phyloP scores from a whole-genome alignment of 2,113 vertebrate genomes.

The Silurus meridionalis region DNA sequence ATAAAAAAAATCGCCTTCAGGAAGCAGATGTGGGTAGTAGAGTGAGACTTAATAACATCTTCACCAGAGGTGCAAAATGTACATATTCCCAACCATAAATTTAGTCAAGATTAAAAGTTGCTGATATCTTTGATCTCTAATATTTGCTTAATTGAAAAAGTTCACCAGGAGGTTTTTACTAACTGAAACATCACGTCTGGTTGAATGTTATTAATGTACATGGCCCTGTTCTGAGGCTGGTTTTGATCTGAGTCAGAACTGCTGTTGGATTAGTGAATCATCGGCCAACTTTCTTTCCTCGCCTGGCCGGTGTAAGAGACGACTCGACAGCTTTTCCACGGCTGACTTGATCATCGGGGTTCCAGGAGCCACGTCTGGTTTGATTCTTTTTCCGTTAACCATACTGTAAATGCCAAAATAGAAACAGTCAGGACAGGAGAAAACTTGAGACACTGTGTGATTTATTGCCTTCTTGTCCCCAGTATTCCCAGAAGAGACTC shows the following conservation, averaged over 20 bases:
- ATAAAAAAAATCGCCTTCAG: no score
- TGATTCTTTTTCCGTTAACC: background rate
- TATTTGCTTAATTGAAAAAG: background rate
- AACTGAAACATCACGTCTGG: background rate
- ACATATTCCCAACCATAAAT: no score
- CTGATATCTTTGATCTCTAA: background rate
- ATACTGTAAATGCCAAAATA: slow-evolving; percentile 50
- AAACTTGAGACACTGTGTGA: background rate
- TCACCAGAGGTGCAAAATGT: no score
- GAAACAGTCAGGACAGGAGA: background rate
- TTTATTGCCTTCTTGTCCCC: background rate
- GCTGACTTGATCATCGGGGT: background rate
- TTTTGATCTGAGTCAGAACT: background rate
- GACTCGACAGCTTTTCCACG: slow-evolving; percentile 65
- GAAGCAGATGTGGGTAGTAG: no score
- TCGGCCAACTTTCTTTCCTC: slow-evolving; percentile 46
- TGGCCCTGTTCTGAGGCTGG: background rate
- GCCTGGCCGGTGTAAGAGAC: slow-evolving; percentile 47
- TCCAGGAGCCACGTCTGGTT: background rate
- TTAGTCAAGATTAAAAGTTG: no score
- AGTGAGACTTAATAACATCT: no score
- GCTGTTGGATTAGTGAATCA: slow-evolving; percentile 18
- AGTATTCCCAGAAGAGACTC: background rate
- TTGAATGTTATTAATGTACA: background rate
- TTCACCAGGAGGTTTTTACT: background rate